Conservation (phyloP, 2,113 vertebrate species). For the Crotalus tigris region DNA sequence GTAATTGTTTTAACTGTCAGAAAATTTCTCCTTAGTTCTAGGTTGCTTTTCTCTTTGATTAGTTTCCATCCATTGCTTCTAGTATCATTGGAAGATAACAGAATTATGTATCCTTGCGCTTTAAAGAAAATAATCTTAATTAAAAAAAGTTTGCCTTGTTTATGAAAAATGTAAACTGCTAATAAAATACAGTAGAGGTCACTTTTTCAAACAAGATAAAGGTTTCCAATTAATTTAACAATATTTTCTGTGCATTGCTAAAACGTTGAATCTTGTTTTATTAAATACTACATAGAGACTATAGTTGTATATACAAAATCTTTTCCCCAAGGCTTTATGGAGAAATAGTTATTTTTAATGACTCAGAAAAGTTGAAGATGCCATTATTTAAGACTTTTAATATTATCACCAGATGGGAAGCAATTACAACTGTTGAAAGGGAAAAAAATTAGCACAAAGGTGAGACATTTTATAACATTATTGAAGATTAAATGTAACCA, state of each 20-base stretch:
- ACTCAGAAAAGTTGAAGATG: constrained; percentile 25
- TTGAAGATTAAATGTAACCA: background rate
- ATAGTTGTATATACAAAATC: constrained; percentile 47
- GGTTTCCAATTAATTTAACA: constrained; percentile 57
- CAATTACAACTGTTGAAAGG: constrained; percentile 27
- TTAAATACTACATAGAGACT: constrained; percentile 47
- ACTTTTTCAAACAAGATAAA: constrained; percentile 48
- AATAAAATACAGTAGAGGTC: constrained; percentile 38
- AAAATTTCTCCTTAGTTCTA: too few relatives aligned
- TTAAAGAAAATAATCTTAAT: constrained; percentile 44
- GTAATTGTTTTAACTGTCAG: too few relatives aligned
- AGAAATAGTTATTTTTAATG: constrained; percentile 58
- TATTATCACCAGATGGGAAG: constrained; percentile 38
- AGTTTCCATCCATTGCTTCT: too few relatives aligned
- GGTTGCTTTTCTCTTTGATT: too few relatives aligned
- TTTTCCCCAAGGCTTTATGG: constrained; percentile 40
- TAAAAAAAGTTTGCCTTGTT: constrained; percentile 17
- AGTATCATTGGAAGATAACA: background rate
- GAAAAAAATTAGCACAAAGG: constrained; percentile 22
- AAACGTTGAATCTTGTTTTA: constrained; percentile 54
- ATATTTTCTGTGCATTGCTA: constrained; percentile 59
- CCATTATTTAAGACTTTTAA: constrained; percentile 38
- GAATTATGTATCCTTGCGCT: constrained; percentile 30
- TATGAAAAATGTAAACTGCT: constrained; percentile 13
- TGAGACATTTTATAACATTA: constrained; percentile 27